phyloP scores from a whole-genome alignment of 2,888 invertebrate genomes.

The Cephus nigrinus region DNA sequence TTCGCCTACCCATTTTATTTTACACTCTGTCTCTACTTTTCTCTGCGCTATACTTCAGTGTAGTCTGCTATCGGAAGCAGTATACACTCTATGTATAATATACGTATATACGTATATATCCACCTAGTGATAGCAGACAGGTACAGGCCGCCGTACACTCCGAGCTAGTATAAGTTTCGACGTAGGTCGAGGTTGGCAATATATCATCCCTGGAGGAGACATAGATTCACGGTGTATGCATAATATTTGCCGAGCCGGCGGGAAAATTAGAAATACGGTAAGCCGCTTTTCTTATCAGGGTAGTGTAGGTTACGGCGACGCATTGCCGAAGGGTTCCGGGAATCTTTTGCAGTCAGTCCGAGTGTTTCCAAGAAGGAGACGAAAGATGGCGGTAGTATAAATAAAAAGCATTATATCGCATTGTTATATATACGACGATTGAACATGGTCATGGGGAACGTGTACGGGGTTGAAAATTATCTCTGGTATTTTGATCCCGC shows the following conservation, averaged over 20 bases:
- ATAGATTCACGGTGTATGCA: constrained; percentile 59
- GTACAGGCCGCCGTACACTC: not conserved
- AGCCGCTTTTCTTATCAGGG: constrained; percentile 63
- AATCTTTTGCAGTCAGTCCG: not conserved
- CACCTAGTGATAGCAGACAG: not conserved
- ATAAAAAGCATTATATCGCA: no score
- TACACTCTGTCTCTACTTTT: not conserved
- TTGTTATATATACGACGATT: no score
- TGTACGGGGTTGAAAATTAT: not conserved
- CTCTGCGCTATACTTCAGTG: not conserved
- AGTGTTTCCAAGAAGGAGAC: not conserved
- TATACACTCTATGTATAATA: not conserved
- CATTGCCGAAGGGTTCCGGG: not conserved
- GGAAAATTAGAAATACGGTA: constrained; percentile 63
- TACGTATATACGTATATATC: not conserved
- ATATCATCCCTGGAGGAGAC: constrained; percentile 55
- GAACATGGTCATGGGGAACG: not conserved
- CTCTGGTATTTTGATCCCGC: not conserved
- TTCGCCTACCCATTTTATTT: not conserved
- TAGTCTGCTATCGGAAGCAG: not conserved
- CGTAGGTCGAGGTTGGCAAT: constrained; percentile 58
- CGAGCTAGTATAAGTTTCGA: constrained; percentile 49
- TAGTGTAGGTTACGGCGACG: constrained; percentile 17
- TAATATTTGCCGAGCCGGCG: constrained; percentile 62
- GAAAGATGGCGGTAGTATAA: not conserved